Conservation (phyloP, 2,797 vertebrate genomes). For the Notolepis coatsorum region DNA sequence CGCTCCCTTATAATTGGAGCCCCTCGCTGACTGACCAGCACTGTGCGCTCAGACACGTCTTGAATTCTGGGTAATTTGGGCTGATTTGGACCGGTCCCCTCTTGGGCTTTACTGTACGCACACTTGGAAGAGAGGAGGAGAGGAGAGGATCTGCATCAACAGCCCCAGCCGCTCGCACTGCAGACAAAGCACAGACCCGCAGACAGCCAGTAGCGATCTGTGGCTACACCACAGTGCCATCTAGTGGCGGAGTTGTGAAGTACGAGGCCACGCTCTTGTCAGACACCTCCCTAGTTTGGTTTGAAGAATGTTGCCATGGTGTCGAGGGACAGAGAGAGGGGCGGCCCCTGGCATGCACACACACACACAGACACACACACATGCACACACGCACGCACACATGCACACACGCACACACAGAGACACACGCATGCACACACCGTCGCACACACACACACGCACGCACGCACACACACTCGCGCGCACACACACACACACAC, state of each 20-base stretch:
- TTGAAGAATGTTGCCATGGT: not conserved
- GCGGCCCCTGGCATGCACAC: too few species aligned
- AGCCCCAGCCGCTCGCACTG: constrained; percentile 65
- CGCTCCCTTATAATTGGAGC: constrained; percentile 64
- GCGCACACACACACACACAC: not conserved
- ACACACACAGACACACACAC: not conserved
- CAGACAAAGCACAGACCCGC: constrained; percentile 68
- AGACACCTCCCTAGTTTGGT: constrained; percentile 31
- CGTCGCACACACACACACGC: not conserved
- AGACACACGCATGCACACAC: not conserved
- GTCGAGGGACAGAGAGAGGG: not conserved
- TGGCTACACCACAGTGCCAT: constrained; percentile 66
- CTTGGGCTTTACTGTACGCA: constrained; percentile 75
- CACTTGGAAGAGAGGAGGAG: constrained; percentile 55
- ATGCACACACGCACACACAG: not conserved
- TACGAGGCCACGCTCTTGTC: not conserved
- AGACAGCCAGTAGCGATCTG: constrained; percentile 16
- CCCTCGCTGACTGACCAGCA: constrained; percentile 64
- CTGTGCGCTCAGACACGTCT: constrained; percentile 58
- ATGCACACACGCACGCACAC: not conserved
- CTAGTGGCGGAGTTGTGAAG: constrained; percentile 42
- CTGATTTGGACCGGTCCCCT: constrained; percentile 66
- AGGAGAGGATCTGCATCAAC: constrained; percentile 69
- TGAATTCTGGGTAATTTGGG: constrained; percentile 69
- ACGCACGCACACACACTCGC: not conserved